phyloP scores from a whole-genome alignment of 2,113 vertebrate species.

The Pachypanchax playfairii region DNA sequence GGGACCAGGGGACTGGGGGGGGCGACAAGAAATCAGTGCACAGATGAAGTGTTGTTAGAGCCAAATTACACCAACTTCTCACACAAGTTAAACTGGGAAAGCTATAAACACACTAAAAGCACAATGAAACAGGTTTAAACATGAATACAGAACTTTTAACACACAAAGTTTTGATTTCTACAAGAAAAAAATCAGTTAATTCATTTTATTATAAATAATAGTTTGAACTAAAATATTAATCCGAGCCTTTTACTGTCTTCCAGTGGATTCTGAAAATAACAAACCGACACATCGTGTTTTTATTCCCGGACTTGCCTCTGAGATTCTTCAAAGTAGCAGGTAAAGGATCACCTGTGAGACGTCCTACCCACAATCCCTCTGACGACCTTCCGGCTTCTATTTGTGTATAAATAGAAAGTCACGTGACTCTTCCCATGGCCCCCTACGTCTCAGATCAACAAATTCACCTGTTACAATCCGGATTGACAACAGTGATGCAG shows the following conservation, averaged over 20 bases:
- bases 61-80: slow-evolving; percentile 3
- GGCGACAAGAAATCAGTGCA: slow-evolving; percentile 13
- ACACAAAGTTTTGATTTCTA: no score
- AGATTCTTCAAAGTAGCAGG: slow-evolving; percentile 29
- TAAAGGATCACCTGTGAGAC: slow-evolving; percentile 39
- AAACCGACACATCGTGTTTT: not conserved
- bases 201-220: not conserved
- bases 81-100: slow-evolving; percentile 9
- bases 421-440: slow-evolving; percentile 51
- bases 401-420: slow-evolving; percentile 60
- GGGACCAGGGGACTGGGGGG: no score
- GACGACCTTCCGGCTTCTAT: slow-evolving; percentile 57
- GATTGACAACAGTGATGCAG: not conserved
- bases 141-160: no score
- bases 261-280: slow-evolving; percentile 1
- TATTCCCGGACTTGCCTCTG: slow-evolving; percentile 48
- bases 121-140: no score
- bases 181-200: not conserved
- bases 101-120: not conserved
- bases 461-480: slow-evolving; percentile 1
- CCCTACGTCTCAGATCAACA: slow-evolving; percentile 13
- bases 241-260: slow-evolving; percentile 2
- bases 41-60: slow-evolving; percentile 7
- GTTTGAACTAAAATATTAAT: not conserved
- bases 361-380: slow-evolving; percentile 1